Base-by-base conservation (phyloP, 2,113 vertebrate species). In the Pelusios castaneus region DNA sequence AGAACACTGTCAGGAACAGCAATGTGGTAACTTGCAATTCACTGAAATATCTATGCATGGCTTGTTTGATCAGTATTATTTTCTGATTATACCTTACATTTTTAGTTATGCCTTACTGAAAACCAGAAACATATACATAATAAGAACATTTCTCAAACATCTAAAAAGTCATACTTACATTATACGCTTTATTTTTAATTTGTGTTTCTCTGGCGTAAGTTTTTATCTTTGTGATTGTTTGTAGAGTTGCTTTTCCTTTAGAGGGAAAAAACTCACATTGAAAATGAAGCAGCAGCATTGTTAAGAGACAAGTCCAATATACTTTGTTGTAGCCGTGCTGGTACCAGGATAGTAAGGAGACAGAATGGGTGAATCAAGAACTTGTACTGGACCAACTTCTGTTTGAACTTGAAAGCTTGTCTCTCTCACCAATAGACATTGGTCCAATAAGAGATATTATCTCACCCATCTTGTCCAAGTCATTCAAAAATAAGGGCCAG, bases 181-280 rank as follows among this genome's bases (percentile, higher is more conserved):
- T 95, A 94, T 96, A 91, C 97, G 97, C 96, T 82, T 94, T 91
- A 84, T 84, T 98, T 98, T 98, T 98, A 99, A 98, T 99, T 99
- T 97, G 98, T 99, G 98, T 99, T 99, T 98, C 99, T 99, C 98
- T 99, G 99, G 95, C 99, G 99, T 97, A 99, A 98, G 98, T 99
- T 99, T 99, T 99, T 99, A 97, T 99, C 99, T 99, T 99, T 99
- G 97, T 99, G 99, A 98, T 99, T 99, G 98, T 99, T 99, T 97
- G 99, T 99, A 95, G 99, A 99, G 98, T 99, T 99, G 93, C 99
- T 99, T 99, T 99, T 99, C 98, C 99, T 99, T 97, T 52, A 77
- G 82, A 91, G 94, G 47, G 94, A 82, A 96, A 97, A 21, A 67
- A 84, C 27, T 49, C 21, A 41, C 5, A 83, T 90, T 85, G 84